phyloP scores from a whole-genome alignment of 2,797 vertebrate species.

The Petrocephalus sullivani region DNA sequence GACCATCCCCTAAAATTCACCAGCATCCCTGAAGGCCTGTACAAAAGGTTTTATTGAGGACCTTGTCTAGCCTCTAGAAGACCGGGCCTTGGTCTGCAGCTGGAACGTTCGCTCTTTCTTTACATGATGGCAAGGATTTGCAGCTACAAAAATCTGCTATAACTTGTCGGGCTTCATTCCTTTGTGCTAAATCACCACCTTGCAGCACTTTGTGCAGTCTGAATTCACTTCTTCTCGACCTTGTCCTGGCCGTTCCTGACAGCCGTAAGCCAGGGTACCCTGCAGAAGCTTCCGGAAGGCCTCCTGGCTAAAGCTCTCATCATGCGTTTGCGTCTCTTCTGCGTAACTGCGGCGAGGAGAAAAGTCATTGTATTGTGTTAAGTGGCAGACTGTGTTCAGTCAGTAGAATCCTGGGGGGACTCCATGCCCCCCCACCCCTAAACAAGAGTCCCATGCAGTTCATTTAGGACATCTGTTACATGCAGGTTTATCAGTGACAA shows the following conservation, averaged over 20 bases:
- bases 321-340: neutral
- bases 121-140: neutral
- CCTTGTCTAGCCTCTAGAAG: neutral
- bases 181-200: neutral
- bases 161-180: neutral
- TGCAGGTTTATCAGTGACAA: neutral
- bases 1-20: neutral
- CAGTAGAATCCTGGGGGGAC: neutral
- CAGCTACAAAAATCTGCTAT: neutral
- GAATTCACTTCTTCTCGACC: neutral
- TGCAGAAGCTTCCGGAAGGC: neutral
- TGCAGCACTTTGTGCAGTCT: neutral
- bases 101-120: neutral
- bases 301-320: conserved; percentile 16
- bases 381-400: neutral
- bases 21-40: neutral
- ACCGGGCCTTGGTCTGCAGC: neutral
- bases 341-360: neutral
- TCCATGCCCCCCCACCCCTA: neutral
- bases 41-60: neutral
- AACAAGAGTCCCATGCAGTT: neutral
- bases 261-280: neutral
- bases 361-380: neutral
- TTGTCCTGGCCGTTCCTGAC: neutral
- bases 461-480: neutral